Percentiles rank a stretch among this genome's conserved stretches.
These are phyloP conservation scores for Latrodectus geometricus DNA, from an alignment of 1,140 invertebrate species.

Conservation along the genomic window DNA sequence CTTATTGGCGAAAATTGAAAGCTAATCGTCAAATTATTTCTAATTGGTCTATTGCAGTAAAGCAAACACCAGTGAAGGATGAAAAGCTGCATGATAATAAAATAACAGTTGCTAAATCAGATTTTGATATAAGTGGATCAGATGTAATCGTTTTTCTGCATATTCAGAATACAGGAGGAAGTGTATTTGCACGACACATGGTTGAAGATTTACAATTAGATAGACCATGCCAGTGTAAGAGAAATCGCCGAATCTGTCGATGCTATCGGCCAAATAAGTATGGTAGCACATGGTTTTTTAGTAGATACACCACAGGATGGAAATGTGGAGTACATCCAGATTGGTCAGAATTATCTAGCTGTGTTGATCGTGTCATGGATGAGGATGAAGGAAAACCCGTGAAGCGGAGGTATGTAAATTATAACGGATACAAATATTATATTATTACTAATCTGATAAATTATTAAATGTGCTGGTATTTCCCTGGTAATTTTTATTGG, in stretches of 20 bases:
- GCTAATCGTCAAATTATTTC: constrained; percentile 39
- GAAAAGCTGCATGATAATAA: not conserved
- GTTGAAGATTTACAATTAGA: constrained; percentile 68
- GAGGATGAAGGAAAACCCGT: constrained; percentile 66
- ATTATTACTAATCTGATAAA: too few relatives aligned
- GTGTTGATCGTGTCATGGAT: constrained; percentile 69
- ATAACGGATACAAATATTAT: too few relatives aligned
- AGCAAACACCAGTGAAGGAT: not conserved
- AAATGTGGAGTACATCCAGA: constrained; percentile 71
- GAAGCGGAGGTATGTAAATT: constrained; percentile 57
- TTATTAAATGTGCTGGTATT: too few relatives aligned
- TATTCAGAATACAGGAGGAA: constrained; percentile 71
- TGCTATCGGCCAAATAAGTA: constrained; percentile 60
- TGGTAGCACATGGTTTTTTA: constrained; percentile 69
- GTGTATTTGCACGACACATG: constrained; percentile 69
- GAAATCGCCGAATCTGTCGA: constrained; percentile 53
- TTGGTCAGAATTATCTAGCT: constrained; percentile 70
- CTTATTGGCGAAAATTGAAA: constrained; percentile 43
- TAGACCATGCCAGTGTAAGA: constrained; percentile 59
- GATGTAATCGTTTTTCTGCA: constrained; percentile 71
- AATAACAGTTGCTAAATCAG: constrained; percentile 27
- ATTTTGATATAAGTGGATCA: constrained; percentile 58
- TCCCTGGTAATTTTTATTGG: too few relatives aligned
- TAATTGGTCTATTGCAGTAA: constrained; percentile 15
- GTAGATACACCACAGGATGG: constrained; percentile 71